phyloP scores from a whole-genome alignment of 2,113 vertebrate species.

The Nematolebias whitei region DNA sequence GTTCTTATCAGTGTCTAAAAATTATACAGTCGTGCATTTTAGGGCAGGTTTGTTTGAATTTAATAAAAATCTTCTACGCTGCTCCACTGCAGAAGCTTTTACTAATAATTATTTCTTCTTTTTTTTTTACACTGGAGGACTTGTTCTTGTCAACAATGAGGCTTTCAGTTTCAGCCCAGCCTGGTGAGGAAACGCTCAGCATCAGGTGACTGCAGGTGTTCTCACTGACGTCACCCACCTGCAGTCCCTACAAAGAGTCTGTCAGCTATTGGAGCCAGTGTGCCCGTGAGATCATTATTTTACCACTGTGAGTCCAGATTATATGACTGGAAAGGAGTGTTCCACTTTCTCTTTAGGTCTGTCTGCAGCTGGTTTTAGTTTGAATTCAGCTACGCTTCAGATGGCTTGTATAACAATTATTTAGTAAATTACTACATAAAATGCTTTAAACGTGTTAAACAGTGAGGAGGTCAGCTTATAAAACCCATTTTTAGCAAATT shows the following conservation, averaged over 20 bases:
- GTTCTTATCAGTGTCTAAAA: background rate
- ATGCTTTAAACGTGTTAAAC: no score
- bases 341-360: background rate
- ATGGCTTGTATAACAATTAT: no score
- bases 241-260: constrained; percentile 14
- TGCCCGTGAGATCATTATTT: background rate
- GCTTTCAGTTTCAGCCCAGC: background rate
- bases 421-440: no score
- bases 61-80: no score
- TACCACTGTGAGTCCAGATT: background rate
- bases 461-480: no score
- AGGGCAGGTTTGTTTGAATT: no score
- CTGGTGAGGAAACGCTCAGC: background rate
- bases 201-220: background rate
- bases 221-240: background rate
- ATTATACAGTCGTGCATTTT: background rate
- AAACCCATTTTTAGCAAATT: no score
- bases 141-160: background rate
- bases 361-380: background rate
- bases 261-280: background rate
- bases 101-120: no score
- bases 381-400: background rate
- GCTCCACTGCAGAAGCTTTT: no score
- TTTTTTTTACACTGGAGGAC: background rate
- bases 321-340: background rate